Conservation (phyloP, 2,113 vertebrate species). For the Lucifuga dentata region DNA sequence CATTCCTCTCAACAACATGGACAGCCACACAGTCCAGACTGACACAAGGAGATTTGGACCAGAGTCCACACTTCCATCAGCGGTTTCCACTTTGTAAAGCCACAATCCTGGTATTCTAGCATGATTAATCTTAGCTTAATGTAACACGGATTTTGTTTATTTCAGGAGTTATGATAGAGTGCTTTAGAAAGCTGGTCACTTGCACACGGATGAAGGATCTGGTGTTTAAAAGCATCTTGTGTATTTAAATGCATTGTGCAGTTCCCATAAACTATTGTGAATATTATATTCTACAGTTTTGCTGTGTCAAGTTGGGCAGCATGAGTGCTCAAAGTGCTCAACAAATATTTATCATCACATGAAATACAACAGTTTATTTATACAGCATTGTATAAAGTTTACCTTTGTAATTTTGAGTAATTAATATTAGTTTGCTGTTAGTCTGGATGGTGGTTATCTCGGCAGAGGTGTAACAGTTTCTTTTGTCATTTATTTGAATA, state of each 20-base stretch:
- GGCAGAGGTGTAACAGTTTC: background rate
- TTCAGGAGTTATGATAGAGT: background rate
- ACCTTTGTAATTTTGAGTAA: background rate
- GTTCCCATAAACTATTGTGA: slow-evolving; percentile 14
- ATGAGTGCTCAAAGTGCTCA: too few relatives aligned
- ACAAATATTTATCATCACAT: background rate
- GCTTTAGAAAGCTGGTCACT: slow-evolving; percentile 3
- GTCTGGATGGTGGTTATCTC: slow-evolving; percentile 28
- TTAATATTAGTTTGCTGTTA: background rate
- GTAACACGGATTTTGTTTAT: background rate
- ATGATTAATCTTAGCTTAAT: background rate
- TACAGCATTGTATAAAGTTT: background rate
- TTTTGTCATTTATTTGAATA: slow-evolving; percentile 30
- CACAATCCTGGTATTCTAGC: too few relatives aligned
- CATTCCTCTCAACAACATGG: slow-evolving; percentile 62
- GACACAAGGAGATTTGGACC: slow-evolving; percentile 40
- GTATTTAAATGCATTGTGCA: too few relatives aligned
- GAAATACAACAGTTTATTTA: background rate
- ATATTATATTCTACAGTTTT: background rate
- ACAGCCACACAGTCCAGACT: slow-evolving; percentile 61
- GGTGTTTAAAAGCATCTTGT: slow-evolving; percentile 3
- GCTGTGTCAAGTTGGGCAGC: background rate
- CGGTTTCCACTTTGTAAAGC: slow-evolving; percentile 28
- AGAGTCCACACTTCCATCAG: slow-evolving; percentile 53
- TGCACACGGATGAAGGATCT: slow-evolving; percentile 11